Percentiles rank a stretch among this genome's conserved stretches.
Conservation (phyloP, 2,888 invertebrate genomes). For the Parnassius smintheus region DNA sequence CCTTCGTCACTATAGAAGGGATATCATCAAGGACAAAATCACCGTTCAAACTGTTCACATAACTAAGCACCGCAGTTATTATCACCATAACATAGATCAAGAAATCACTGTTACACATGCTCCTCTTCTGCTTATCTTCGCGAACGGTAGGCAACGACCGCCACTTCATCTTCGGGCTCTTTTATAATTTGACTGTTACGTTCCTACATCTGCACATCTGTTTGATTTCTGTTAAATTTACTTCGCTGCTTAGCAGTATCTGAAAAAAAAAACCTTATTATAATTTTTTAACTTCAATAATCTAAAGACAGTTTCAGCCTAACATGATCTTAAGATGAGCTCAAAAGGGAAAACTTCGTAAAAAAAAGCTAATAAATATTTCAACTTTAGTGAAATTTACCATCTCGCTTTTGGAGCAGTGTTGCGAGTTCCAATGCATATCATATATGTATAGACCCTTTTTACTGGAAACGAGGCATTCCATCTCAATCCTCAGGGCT, state of each 20-base stretch:
- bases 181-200: slow-evolving; percentile 56
- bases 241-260: slow-evolving; percentile 34
- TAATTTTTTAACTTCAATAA: background rate
- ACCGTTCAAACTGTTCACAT: slow-evolving; percentile 87
- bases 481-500: no score
- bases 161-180: slow-evolving; percentile 73
- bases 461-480: no score
- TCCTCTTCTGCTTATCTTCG: slow-evolving; percentile 53
- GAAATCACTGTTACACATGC: slow-evolving; percentile 65
- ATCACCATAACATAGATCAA: slow-evolving; percentile 84
- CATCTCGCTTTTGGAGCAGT: no score
- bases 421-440: no score
- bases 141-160: slow-evolving; percentile 62
- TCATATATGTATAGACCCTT: no score
- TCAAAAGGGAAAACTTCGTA: no score
- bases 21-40: slow-evolving; percentile 95
- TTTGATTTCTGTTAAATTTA: slow-evolving; percentile 24
- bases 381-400: no score
- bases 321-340: no score
- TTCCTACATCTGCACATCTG: slow-evolving; percentile 75
- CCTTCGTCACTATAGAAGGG: slow-evolving; percentile 90
- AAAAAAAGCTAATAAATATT: no score
- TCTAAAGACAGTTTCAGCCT: no score
- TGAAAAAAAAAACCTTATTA: slow-evolving; percentile 52
- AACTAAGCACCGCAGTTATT: slow-evolving; percentile 85